A percentile compares a stretch with the other conserved stretches of the same genome.
Evolutionary conservation across 2,113 vertebrate species (phyloP).

Genomic region (Xenotilapia longispinis): DNA sequence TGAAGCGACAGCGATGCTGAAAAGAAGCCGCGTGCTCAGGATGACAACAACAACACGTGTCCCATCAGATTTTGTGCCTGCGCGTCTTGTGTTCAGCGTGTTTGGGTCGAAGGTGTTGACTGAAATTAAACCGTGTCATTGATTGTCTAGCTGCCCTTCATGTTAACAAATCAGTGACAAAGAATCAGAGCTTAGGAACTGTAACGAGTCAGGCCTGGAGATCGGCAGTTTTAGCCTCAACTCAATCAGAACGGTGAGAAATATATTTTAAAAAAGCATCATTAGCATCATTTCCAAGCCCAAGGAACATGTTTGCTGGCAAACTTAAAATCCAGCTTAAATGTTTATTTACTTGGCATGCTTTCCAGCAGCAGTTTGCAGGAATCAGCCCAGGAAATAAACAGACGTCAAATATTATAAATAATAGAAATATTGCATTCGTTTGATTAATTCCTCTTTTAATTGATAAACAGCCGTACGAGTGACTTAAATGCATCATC

Average conservation of each 20-base stretch:
- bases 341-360: background rate
- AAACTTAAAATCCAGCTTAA: background rate
- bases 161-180: background rate
- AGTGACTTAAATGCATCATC: background rate
- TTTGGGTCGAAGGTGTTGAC: background rate
- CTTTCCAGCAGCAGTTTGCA: background rate
- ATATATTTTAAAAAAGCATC: background rate
- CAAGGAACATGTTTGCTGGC: background rate
- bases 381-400: background rate
- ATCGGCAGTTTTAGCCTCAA: background rate
- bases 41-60: background rate
- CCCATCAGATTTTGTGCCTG: background rate
- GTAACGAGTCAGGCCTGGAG: background rate
- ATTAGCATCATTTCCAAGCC: background rate
- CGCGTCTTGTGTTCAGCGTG: background rate
- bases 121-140: background rate
- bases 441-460: background rate
- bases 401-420: background rate
- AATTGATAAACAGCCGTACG: rapidly evolving
- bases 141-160: background rate
- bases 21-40: background rate
- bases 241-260: background rate
- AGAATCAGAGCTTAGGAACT: background rate
- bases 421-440: background rate
- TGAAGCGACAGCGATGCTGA: background rate